Evolutionary conservation across 2,888 invertebrate genomes (phyloP).

Genomic region (Drosophila nr. medialis): DNA sequence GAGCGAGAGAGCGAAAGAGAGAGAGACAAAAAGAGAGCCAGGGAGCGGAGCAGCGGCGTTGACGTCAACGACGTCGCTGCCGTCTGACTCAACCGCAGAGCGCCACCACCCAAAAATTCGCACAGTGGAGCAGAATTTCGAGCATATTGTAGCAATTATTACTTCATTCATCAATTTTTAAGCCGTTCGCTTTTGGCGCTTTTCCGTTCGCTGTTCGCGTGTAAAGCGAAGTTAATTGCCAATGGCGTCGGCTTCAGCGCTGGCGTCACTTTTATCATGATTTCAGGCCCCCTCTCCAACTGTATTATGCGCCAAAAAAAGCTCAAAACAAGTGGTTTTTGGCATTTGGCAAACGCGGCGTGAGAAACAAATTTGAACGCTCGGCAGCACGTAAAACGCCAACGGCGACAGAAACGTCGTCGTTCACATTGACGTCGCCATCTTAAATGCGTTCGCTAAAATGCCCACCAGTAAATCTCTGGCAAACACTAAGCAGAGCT

Average conservation of each 20-base stretch:
- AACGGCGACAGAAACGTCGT: background rate
- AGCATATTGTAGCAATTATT: slow-evolving; percentile 52
- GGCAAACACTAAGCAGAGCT: slow-evolving; percentile 6
- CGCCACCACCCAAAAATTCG: slow-evolving; percentile 72
- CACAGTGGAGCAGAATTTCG: slow-evolving; percentile 66
- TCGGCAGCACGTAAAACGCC: slow-evolving; percentile 22
- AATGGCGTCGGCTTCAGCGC: slow-evolving; percentile 9
- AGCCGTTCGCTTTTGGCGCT: slow-evolving; percentile 31
- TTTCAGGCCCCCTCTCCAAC: slow-evolving; percentile 6
- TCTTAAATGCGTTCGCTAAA: slow-evolving; percentile 12
- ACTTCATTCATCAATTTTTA: slow-evolving; percentile 69
- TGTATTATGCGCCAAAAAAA: slow-evolving; percentile 25
- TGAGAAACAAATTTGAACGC: slow-evolving; percentile 57
- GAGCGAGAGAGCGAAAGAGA: slow-evolving; percentile 20
- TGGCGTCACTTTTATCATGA: slow-evolving; percentile 34
- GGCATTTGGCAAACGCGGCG: slow-evolving; percentile 49
- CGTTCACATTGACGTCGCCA: slow-evolving; percentile 10
- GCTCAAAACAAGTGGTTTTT: slow-evolving; percentile 56
- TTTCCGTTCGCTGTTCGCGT: slow-evolving; percentile 30
- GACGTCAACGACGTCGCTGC: slow-evolving; percentile 59
- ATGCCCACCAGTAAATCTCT: slow-evolving; percentile 20
- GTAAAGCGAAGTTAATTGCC: slow-evolving; percentile 45
- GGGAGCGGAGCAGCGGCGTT: slow-evolving; percentile 33
- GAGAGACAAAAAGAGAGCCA: slow-evolving; percentile 33
- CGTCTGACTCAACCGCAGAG: slow-evolving; percentile 53